Evolutionary conservation across 2,113 vertebrate species (phyloP).

Genomic region (Nothocercus nigrocapillus): DNA sequence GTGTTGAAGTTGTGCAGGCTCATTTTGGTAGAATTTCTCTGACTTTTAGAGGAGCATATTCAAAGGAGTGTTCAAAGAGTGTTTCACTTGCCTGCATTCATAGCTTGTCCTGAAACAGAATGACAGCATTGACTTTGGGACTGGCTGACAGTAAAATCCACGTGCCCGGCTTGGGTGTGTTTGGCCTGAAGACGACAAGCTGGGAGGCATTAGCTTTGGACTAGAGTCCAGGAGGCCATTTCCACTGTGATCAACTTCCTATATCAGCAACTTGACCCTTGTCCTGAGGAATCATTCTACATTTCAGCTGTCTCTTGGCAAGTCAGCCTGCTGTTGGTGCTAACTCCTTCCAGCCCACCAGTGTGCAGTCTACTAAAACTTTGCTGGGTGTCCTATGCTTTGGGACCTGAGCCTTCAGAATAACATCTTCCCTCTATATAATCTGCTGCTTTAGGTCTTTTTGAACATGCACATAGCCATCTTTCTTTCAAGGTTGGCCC

Average conservation of each 20-base stretch:
- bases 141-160: neutral
- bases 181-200: neutral
- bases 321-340: neutral
- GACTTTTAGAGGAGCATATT: neutral
- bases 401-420: neutral
- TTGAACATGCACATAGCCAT: no score
- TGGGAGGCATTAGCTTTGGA: neutral
- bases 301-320: neutral
- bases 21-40: neutral
- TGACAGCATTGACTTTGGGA: neutral
- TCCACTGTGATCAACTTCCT: neutral
- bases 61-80: neutral
- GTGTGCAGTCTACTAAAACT: neutral
- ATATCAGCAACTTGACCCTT: neutral
- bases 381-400: neutral
- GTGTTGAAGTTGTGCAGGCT: neutral
- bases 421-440: neutral
- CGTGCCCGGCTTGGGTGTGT: neutral
- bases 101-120: neutral
- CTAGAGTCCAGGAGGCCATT: neutral
- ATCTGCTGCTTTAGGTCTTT: no score
- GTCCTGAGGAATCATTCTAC: neutral
- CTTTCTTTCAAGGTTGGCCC: no score
- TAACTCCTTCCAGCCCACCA: neutral
- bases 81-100: neutral